Percentiles rank a stretch among this genome's conserved stretches.
phyloP scores from a whole-genome alignment of 2,888 invertebrate species.

The Cheilosia vulpina region DNA sequence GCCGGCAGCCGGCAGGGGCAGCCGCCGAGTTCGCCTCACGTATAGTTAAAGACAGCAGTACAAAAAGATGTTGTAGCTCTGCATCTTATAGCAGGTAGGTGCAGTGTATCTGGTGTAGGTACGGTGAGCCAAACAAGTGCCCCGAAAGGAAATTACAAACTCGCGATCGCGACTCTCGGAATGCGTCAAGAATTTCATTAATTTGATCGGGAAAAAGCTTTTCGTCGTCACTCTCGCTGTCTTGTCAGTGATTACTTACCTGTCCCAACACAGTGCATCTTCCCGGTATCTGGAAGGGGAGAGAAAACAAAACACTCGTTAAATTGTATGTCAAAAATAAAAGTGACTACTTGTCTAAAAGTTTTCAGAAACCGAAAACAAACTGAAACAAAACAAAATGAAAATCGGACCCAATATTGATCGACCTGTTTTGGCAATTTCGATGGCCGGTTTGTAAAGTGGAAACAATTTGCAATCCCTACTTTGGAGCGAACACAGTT shows the following conservation, averaged over 20 bases:
- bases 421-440: constrained; percentile 47
- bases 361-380: neutral
- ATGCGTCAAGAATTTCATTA: constrained; percentile 75
- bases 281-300: constrained; percentile 91
- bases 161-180: constrained; percentile 65
- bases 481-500: constrained; percentile 35
- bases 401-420: constrained; percentile 48
- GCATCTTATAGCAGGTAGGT: constrained; percentile 50
- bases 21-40: constrained; percentile 53
- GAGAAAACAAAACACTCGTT: constrained; percentile 76
- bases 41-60: constrained; percentile 23
- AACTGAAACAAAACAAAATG: neutral
- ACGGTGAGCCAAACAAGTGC: constrained; percentile 57
- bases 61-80: constrained; percentile 71
- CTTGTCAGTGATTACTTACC: constrained; percentile 85
- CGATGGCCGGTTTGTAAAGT: constrained; percentile 36
- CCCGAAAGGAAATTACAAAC: constrained; percentile 73
- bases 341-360: constrained; percentile 42
- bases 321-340: constrained; percentile 77
- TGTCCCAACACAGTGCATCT: constrained; percentile 94
- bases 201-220: constrained; percentile 68
- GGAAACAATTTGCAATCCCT: constrained; percentile 58
- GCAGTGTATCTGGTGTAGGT: constrained; percentile 28
- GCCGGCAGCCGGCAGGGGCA: constrained; percentile 39
- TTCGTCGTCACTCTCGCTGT: constrained; percentile 60